A percentile compares a stretch with the other conserved stretches of the same genome.
Conservation (phyloP, 2,888 invertebrate species). For the Andrena bicolor region DNA sequence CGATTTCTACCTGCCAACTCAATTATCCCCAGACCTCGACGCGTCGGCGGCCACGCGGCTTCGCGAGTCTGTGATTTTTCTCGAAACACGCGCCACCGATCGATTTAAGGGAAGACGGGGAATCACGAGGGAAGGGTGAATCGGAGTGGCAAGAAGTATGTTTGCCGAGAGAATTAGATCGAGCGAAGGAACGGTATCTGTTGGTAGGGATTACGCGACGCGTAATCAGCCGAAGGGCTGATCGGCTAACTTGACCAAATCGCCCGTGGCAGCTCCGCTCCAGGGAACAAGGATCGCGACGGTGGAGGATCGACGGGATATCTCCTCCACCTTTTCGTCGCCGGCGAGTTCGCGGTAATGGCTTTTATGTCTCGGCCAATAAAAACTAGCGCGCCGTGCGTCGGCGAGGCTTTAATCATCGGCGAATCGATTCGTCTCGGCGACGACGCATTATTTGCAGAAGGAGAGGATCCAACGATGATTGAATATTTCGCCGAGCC, state of each 20-base stretch:
- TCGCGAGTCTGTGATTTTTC: too few species aligned
- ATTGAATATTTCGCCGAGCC: neutral
- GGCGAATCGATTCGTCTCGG: conserved; percentile 41
- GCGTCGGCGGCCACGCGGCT: too few species aligned
- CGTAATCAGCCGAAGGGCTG: neutral
- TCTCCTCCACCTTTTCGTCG: conserved; percentile 8
- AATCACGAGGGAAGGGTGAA: too few species aligned
- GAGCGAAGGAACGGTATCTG: too few species aligned
- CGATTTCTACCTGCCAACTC: too few species aligned
- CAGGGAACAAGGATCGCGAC: neutral
- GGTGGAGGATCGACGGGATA: conserved; percentile 1
- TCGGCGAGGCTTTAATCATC: conserved; percentile 58
- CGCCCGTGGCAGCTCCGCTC: too few species aligned
- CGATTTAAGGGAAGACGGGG: too few species aligned
- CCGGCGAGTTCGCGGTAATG: conserved; percentile 26
- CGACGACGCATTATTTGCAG: conserved; percentile 42
- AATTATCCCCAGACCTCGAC: too few species aligned
- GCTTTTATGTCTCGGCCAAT: conserved; percentile 35
- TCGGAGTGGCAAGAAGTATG: too few species aligned
- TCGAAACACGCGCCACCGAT: too few species aligned
- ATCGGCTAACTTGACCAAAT: too few species aligned
- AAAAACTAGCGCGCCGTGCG: conserved; percentile 22
- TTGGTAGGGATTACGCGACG: neutral
- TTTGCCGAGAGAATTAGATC: too few species aligned
- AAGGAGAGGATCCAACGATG: conserved; percentile 3